A percentile compares a stretch with the other conserved stretches of the same genome.
Conservation (phyloP, 1,140 invertebrate species). For the Heliconius nattereri region DNA sequence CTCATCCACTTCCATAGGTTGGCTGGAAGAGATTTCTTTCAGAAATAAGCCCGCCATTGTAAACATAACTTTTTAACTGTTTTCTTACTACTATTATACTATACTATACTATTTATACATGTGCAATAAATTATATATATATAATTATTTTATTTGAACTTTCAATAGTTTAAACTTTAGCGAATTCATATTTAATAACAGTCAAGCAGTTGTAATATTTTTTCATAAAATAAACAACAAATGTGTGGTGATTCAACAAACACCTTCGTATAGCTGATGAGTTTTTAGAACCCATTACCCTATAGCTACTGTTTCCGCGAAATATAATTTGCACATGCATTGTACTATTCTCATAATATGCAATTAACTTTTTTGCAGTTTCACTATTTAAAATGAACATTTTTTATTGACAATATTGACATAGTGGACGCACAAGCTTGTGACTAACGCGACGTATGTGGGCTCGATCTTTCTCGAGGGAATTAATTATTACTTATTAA, state of each 20-base stretch:
- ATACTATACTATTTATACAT: too few species aligned
- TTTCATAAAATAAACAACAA: not conserved
- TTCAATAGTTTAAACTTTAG: not conserved
- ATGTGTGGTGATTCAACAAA: not conserved
- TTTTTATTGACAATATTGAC: not conserved
- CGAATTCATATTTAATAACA: not conserved
- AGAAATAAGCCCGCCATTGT: too few species aligned
- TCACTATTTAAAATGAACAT: not conserved
- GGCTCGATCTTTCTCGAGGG: too few species aligned
- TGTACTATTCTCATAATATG: not conserved
- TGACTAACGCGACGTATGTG: too few species aligned
- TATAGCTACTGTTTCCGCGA: not conserved
- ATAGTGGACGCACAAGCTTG: too few species aligned
- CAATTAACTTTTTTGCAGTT: not conserved
- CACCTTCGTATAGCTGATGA: not conserved
- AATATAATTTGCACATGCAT: conserved; percentile 1
- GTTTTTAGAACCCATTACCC: conserved; percentile 2
- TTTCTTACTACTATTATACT: too few species aligned
- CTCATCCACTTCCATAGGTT: too few species aligned
- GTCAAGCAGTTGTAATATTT: not conserved
- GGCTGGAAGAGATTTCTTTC: too few species aligned
- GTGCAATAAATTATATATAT: too few species aligned
- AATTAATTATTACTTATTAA: too few species aligned
- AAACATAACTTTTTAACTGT: too few species aligned
- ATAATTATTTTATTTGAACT: not conserved